Conservation (phyloP, 2,797 vertebrate genomes). For the Percopsis omiscomaycus region DNA sequence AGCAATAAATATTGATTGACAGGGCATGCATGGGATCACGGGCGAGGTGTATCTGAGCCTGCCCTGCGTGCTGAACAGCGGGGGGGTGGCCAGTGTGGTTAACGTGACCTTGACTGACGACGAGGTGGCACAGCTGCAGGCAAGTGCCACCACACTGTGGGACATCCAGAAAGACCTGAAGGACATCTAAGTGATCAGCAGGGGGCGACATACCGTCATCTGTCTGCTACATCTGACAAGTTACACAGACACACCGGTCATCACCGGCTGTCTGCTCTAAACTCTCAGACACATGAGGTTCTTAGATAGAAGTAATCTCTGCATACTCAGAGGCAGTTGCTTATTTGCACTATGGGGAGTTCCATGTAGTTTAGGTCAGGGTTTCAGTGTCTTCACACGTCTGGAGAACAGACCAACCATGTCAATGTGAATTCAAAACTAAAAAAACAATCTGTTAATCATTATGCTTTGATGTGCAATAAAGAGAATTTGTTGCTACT, state of each 20-base stretch:
- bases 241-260: slow-evolving; percentile 12
- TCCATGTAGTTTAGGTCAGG: neutral
- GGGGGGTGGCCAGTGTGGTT: slow-evolving; percentile 81
- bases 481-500: slow-evolving; percentile 40
- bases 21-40: slow-evolving; percentile 85
- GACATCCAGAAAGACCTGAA: slow-evolving; percentile 7
- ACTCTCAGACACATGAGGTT: slow-evolving; percentile 2
- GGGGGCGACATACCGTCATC: slow-evolving; percentile 19
- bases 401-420: neutral
- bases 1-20: neutral
- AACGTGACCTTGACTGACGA: slow-evolving; percentile 85
- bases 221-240: slow-evolving; percentile 2
- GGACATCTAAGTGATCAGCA: slow-evolving; percentile 28
- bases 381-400: neutral
- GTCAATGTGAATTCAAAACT: neutral
- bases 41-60: slow-evolving; percentile 87
- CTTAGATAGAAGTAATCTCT: neutral
- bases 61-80: slow-evolving; percentile 78
- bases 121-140: slow-evolving; percentile 78
- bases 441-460: slow-evolving; percentile 6
- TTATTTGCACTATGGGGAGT: neutral
- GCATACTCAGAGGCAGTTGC: too few relatives aligned
- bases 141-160: slow-evolving; percentile 13
- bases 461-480: slow-evolving; percentile 47
- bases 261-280: slow-evolving; percentile 25